phyloP scores from a whole-genome alignment of 35 echinoderm and acorn worm species.

The Apostichopus californicus region DNA sequence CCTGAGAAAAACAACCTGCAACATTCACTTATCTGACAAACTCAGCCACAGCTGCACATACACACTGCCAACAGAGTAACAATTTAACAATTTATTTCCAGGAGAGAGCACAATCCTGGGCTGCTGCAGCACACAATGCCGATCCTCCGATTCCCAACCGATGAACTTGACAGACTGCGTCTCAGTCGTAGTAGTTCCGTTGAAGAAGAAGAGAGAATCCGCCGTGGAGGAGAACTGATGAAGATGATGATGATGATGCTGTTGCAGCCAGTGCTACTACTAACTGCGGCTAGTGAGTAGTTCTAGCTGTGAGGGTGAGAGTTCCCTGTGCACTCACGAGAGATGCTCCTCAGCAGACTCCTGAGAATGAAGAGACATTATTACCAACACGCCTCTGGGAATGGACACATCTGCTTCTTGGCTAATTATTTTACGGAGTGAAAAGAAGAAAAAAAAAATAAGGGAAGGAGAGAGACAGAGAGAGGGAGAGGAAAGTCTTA shows the following conservation, averaged over 20 bases:
- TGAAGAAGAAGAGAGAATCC: neutral
- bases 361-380: constrained; percentile 24
- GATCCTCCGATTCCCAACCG: neutral
- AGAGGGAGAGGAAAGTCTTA: neutral
- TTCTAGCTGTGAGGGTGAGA: neutral
- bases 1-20: constrained; percentile 44
- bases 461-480: neutral
- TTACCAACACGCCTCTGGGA: constrained; percentile 49
- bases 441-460: neutral
- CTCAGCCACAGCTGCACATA: constrained; percentile 41
- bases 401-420: constrained; percentile 42
- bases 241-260: neutral
- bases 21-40: constrained; percentile 34
- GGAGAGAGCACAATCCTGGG: constrained; percentile 12
- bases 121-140: neutral
- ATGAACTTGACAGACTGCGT: constrained; percentile 43
- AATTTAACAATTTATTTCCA: constrained; percentile 51
- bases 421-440: constrained; percentile 46
- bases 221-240: neutral
- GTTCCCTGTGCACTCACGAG: constrained; percentile 1
- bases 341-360: neutral
- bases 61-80: constrained; percentile 32
- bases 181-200: neutral
- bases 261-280: neutral
- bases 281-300: neutral